phyloP scores from a whole-genome alignment of 2,888 invertebrate species.

The Synanthedon myopaeformis region DNA sequence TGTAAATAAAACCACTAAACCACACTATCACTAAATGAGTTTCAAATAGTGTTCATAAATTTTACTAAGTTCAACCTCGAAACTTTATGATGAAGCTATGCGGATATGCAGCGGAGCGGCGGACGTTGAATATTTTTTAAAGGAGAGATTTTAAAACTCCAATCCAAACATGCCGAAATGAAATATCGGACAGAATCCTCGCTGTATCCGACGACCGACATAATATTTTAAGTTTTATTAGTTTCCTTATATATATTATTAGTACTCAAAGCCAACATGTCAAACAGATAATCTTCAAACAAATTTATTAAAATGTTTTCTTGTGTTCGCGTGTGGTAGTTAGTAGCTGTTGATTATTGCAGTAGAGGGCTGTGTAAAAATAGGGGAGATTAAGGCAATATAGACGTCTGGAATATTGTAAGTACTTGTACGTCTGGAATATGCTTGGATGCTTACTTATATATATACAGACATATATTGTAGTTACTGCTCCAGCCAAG shows the following conservation, averaged over 20 bases:
- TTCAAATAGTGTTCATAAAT: neutral
- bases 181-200: slow-evolving; percentile 38
- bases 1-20: too few species aligned
- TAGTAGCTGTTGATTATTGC: too few species aligned
- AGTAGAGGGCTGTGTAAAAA: neutral
- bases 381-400: neutral
- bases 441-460: neutral
- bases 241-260: slow-evolving; percentile 13
- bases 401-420: neutral
- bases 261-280: neutral
- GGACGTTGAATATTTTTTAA: slow-evolving; percentile 7
- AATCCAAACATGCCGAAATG: slow-evolving; percentile 26
- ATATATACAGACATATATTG: slow-evolving; percentile 2
- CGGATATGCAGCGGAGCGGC: slow-evolving; percentile 31
- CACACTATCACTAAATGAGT: neutral
- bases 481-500: slow-evolving; percentile 9
- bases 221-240: slow-evolving; percentile 44
- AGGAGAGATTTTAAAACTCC: slow-evolving; percentile 1
- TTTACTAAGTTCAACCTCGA: neutral
- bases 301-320: too few species aligned
- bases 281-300: too few species aligned
- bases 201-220: slow-evolving; percentile 26
- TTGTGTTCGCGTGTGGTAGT: too few species aligned
- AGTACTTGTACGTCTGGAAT: neutral
- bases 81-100: slow-evolving; percentile 13